phyloP scores from a whole-genome alignment of 2,797 vertebrate genomes.

The Chrosomus eos region DNA sequence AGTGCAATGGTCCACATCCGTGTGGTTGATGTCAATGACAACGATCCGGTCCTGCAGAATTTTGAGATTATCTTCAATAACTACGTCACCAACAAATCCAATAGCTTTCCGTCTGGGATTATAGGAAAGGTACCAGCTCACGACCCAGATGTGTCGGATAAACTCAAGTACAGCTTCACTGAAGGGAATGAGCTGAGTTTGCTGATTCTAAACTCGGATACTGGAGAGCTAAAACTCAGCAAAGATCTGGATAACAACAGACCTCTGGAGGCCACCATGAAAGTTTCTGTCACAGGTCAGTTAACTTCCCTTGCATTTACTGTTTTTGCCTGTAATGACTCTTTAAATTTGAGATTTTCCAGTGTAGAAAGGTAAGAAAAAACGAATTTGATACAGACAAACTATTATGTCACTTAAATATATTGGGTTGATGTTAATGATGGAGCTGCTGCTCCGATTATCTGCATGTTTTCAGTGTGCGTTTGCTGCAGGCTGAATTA shows the following conservation, averaged over 20 bases:
- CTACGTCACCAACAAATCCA: slow-evolving; percentile 96
- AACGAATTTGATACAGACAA: background rate
- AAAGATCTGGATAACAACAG: slow-evolving; percentile 93
- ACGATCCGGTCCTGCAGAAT: slow-evolving; percentile 86
- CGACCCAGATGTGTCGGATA: slow-evolving; percentile 94
- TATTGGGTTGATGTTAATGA: background rate
- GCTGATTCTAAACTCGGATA: slow-evolving; percentile 87
- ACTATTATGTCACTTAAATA: background rate
- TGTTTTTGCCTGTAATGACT: background rate
- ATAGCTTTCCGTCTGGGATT: slow-evolving; percentile 93
- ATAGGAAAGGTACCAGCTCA: slow-evolving; percentile 94
- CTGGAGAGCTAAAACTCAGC: slow-evolving; percentile 92
- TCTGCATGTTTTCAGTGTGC: background rate
- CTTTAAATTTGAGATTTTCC: background rate
- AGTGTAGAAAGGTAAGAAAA: background rate
- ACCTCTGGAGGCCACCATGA: slow-evolving; percentile 92
- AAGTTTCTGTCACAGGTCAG: slow-evolving; percentile 94
- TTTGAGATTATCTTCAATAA: slow-evolving; percentile 99
- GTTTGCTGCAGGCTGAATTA: slow-evolving; percentile 69
- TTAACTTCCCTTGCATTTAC: background rate
- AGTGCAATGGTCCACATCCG: slow-evolving; percentile 91
- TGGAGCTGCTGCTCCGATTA: slow-evolving; percentile 12
- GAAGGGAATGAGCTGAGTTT: slow-evolving; percentile 93
- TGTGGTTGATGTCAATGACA: slow-evolving; percentile 93
- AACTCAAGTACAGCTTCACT: slow-evolving; percentile 88